A percentile compares a stretch with the other conserved stretches of the same genome.
Conservation (phyloP, 2,888 invertebrate genomes). For the Chelonus formosanus region DNA sequence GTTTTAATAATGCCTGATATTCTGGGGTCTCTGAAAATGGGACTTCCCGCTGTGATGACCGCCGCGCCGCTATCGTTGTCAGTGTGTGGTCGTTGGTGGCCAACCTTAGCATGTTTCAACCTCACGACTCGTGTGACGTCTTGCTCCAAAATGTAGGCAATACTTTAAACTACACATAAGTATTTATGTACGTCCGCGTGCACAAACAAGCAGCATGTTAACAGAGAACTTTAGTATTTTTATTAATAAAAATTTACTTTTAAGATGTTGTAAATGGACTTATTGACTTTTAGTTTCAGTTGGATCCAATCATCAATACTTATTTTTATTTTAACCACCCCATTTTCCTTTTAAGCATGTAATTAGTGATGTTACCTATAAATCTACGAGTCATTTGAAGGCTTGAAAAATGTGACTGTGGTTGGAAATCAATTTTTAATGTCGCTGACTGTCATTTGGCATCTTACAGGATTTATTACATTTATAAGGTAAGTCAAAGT, state of each 20-base stretch:
- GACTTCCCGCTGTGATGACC: conserved; percentile 39
- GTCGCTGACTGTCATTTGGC: no score
- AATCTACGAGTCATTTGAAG: no score
- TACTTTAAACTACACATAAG: conserved; percentile 2
- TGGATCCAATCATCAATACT: no score
- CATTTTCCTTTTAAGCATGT: no score
- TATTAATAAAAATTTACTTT: conserved; percentile 46
- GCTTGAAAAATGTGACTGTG: no score
- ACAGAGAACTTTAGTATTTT: conserved; percentile 59
- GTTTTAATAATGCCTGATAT: conserved; percentile 64
- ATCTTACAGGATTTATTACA: no score
- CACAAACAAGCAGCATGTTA: conserved; percentile 51
- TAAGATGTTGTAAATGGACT: no score
- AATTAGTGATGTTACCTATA: no score
- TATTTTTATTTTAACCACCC: no score
- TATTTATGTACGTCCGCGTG: conserved; percentile 34
- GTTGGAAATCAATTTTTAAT: no score
- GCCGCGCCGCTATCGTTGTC: conserved; percentile 47
- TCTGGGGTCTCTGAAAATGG: conserved; percentile 39
- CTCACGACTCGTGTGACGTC: conserved; percentile 19
- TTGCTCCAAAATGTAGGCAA: conserved; percentile 13
- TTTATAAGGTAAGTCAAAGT: no score
- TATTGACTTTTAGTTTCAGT: no score
- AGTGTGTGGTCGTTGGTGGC: conserved; percentile 48
- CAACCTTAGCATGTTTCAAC: conserved; percentile 5